Base-by-base conservation (phyloP, 1,140 invertebrate genomes). In the Meloidogyne floridensis region DNA sequence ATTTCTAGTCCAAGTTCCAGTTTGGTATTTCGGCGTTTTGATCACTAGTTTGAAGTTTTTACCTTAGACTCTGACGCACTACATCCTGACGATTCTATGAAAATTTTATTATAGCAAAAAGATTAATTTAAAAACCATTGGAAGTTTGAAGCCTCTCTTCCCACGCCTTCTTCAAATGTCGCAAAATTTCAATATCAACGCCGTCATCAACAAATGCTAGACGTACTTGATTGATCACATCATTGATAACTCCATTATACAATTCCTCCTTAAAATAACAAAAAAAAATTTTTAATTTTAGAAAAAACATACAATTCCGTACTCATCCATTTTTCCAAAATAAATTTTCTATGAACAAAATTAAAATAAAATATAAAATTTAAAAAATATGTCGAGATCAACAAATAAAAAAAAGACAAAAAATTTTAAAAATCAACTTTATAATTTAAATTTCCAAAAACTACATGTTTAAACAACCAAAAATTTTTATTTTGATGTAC, bases 191-290 rank as follows among this genome's bases (percentile, higher is more conserved):
- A 56, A 56, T 77, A 69, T 77, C 75, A 32, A 69, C 75, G 3
- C 75, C 75, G 56, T 77, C 75, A 47, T 77, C 75, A 7, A n/a
- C n/a, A 77, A 77, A 77, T 1, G 51, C 43, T 8, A 13, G 56
- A 8, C 43, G 32, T 15, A 77, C 47, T 15, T 56, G 4, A 8
- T n/a, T 77, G 6, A 77, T 15, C 7, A 77, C 75, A 42, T 77
- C 51, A 15, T 13, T 54, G 15, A 77, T 18, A n/a, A 77, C 51
- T n/a, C 43, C 75, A n/a, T 77, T 2, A 77, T 56, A 77, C 20
- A 77, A n/a, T 18, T 56, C 75, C 1, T 59, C 15, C 75, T 77
- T 65, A 59, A 77, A n/a, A 32, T 32, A 32, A 32, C 32, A 32
- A 54, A 59, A 5, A 32, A 53, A 75, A 75, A 11, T 13, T 10